Evolutionary conservation across 2,113 vertebrate genomes (phyloP).

Genomic region (Scortum barcoo): DNA sequence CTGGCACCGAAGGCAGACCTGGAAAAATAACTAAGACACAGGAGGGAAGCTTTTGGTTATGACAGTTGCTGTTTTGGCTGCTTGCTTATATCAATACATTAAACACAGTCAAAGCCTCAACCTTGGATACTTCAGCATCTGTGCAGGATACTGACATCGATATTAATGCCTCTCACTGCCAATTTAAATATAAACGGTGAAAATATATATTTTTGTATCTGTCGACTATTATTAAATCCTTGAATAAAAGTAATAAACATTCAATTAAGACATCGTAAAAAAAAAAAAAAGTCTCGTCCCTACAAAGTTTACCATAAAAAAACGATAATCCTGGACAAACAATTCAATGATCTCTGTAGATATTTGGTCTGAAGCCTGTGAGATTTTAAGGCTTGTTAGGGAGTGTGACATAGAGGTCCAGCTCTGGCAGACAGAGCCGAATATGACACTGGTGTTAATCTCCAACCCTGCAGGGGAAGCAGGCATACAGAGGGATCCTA

Average conservation of each 20-base stretch:
- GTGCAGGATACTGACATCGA: neutral
- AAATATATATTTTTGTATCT: neutral
- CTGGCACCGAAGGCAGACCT: slow-evolving; percentile 64
- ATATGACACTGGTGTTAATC: slow-evolving; percentile 96
- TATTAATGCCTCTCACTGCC: neutral
- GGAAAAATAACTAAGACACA: slow-evolving; percentile 65
- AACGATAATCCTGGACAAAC: slow-evolving; percentile 5
- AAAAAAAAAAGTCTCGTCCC: neutral
- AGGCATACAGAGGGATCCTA: slow-evolving; percentile 90
- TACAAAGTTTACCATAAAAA: neutral
- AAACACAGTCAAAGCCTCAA: neutral
- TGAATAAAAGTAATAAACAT: neutral
- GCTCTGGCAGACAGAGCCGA: slow-evolving; percentile 86
- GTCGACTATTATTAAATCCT: neutral
- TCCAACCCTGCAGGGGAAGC: slow-evolving; percentile 88
- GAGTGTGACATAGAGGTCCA: slow-evolving; percentile 81
- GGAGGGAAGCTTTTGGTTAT: slow-evolving; percentile 42
- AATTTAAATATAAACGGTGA: neutral
- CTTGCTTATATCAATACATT: slow-evolving; percentile 12
- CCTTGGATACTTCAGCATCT: slow-evolving; percentile 7
- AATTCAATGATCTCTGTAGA: neutral
- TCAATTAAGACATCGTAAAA: neutral
- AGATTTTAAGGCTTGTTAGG: slow-evolving; percentile 59
- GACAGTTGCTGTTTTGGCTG: slow-evolving; percentile 31
- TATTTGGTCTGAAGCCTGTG: slow-evolving; percentile 28